These are phyloP conservation scores for Radopholus similis DNA, from an alignment of 1,140 invertebrate species.

Conservation along the genomic window DNA sequence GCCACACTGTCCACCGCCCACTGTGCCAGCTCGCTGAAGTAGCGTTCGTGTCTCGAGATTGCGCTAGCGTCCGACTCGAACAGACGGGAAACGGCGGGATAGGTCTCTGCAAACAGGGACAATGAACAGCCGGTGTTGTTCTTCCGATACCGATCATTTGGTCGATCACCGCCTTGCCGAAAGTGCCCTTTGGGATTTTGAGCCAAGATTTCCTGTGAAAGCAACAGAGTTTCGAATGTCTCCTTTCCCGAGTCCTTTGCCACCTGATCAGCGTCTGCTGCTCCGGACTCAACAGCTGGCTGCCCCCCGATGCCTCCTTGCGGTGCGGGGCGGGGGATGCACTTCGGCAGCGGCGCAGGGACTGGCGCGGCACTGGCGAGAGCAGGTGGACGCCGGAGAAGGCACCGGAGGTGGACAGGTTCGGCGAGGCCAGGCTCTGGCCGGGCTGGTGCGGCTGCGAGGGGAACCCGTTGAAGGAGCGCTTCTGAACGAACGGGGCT, in stretches of 20 bases:
- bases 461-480: not conserved
- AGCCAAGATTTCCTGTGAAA: conserved; percentile 11
- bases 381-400: no score
- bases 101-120: not conserved
- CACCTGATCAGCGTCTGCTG: conserved; percentile 11
- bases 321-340: not conserved
- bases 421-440: not conserved
- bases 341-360: not conserved
- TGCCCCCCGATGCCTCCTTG: not conserved
- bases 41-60: conserved; percentile 4
- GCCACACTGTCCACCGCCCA: conserved; percentile 2
- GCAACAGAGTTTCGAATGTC: not conserved
- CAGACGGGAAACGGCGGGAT: not conserved
- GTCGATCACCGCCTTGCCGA: conserved; percentile 4
- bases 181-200: conserved; percentile 10
- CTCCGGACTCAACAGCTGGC: not conserved
- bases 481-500: not conserved
- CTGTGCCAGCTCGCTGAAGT: conserved; percentile 8
- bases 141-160: conserved; percentile 1
- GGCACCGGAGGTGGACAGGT: not conserved
- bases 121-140: not conserved
- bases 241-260: not conserved
- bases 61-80: not conserved
- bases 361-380: not conserved
- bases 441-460: not conserved